phyloP scores from a whole-genome alignment of 2,113 vertebrate genomes.

The Myotis yumanensis region DNA sequence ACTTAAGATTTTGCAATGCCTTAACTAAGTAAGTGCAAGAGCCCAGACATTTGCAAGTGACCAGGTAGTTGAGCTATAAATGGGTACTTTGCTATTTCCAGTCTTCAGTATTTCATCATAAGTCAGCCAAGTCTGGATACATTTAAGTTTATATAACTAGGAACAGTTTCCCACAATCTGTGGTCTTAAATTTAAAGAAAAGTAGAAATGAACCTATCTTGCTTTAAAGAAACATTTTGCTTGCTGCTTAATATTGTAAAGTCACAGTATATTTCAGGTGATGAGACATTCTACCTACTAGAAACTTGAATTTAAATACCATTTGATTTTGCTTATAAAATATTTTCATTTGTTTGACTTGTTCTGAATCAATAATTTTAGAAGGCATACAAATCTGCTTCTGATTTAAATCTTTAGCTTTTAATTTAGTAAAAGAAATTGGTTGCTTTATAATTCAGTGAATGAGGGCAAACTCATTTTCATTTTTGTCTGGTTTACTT shows the following conservation, averaged over 20 bases:
- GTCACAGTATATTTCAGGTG: not conserved
- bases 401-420: conserved; percentile 29
- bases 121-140: not conserved
- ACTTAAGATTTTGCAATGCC: not conserved
- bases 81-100: not conserved
- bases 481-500: conserved; percentile 16
- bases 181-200: conserved; percentile 41
- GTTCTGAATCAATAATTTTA: conserved; percentile 32
- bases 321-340: conserved; percentile 51
- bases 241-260: not conserved
- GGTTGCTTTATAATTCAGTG: not conserved
- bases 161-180: not conserved
- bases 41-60: not conserved
- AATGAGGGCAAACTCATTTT: conserved; percentile 19
- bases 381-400: conserved; percentile 25
- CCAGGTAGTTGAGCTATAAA: not conserved
- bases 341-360: conserved; percentile 20
- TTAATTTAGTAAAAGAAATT: not conserved
- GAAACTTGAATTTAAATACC: conserved; percentile 18
- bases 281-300: not conserved
- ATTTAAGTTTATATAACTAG: conserved; percentile 8
- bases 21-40: not conserved
- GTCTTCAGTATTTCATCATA: not conserved
- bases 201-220: not conserved
- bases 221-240: conserved; percentile 28